Evolutionary conservation across 2,797 vertebrate genomes (phyloP).

Genomic region (Netta rufina): DNA sequence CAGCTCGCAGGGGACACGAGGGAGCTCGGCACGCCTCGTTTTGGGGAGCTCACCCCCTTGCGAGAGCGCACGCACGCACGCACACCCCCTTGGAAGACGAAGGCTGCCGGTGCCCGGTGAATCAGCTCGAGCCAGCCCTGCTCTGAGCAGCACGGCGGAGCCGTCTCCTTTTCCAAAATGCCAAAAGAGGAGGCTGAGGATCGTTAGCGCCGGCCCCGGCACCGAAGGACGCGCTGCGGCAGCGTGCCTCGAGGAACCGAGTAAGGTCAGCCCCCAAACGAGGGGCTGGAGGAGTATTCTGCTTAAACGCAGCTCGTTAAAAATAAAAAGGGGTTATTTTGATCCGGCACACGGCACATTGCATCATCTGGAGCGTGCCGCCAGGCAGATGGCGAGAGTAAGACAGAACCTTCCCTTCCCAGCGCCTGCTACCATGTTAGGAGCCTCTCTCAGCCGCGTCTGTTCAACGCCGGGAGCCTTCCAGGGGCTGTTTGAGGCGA

Average conservation of each 20-base stretch:
- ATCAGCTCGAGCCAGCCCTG: background rate
- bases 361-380: background rate
- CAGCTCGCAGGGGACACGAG: background rate
- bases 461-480: background rate
- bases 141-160: background rate
- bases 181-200: constrained; percentile 1
- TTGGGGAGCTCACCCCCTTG: background rate
- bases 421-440: background rate
- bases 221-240: background rate
- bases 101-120: background rate
- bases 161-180: background rate
- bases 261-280: background rate
- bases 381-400: background rate
- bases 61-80: background rate
- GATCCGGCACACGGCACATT: background rate
- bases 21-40: background rate
- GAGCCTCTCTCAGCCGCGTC: background rate
- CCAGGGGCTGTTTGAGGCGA: background rate
- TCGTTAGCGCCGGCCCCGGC: background rate
- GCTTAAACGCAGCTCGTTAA: background rate
- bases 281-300: background rate
- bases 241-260: background rate
- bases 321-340: background rate
- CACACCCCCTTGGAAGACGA: background rate
- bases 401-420: background rate